These are phyloP conservation scores for Danionella cerebrum DNA, from an alignment of 2,113 vertebrate species.

Conservation along the genomic window DNA sequence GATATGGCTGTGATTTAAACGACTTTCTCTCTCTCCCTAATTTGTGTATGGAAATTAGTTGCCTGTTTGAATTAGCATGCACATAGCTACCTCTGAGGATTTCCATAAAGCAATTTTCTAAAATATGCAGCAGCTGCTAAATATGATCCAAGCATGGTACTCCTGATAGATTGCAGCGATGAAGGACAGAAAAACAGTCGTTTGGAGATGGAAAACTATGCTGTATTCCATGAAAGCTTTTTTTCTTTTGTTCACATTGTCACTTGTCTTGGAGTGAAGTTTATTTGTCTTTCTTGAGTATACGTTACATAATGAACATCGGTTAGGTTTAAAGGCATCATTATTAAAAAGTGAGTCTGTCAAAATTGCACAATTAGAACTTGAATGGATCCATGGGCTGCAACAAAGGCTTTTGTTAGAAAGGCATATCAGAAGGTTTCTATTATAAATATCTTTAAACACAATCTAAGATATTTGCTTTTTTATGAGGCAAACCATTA, in stretches of 20 bases:
- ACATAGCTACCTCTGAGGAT: slow-evolving; percentile 2
- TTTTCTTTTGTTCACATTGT: not conserved
- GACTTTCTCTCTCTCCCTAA: slow-evolving; percentile 4
- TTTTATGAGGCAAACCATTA: too few relatives aligned
- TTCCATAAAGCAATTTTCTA: slow-evolving; percentile 1
- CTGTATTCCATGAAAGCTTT: not conserved
- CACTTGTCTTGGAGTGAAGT: not conserved
- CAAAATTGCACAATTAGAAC: not conserved
- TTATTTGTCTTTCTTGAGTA: not conserved
- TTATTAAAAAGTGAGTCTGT: not conserved
- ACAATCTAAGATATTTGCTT: too few relatives aligned
- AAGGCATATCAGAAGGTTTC: not conserved
- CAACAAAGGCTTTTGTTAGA: not conserved
- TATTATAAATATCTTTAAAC: not conserved
- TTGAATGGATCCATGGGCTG: not conserved
- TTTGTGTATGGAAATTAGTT: slow-evolving; percentile 31
- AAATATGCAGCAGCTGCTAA: slow-evolving; percentile 15
- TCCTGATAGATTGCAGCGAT: slow-evolving; percentile 1
- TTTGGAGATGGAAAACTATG: not conserved
- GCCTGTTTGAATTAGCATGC: slow-evolving; percentile 28
- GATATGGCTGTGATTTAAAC: slow-evolving; percentile 1
- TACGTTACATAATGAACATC: not conserved
- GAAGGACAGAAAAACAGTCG: not conserved
- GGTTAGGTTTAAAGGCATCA: not conserved
- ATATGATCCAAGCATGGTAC: slow-evolving; percentile 9